Evolutionary conservation across 2,113 vertebrate genomes (phyloP).

Genomic region (Anthoscopus minutus): DNA sequence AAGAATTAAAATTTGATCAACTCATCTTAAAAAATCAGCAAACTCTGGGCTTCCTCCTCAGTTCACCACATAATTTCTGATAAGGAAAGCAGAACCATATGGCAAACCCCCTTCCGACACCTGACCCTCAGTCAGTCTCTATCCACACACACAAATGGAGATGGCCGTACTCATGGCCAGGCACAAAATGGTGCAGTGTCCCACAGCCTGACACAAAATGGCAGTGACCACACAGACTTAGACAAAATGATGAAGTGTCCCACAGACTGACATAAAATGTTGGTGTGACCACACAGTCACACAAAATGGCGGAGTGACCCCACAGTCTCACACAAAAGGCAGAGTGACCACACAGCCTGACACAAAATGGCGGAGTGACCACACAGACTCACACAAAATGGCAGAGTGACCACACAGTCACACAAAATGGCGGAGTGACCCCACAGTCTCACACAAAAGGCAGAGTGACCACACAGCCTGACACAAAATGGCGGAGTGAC

Average conservation of each 20-base stretch:
- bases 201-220: neutral
- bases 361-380: neutral
- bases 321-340: neutral
- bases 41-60: neutral
- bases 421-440: neutral
- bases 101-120: too few relatives aligned
- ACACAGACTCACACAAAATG: neutral
- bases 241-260: neutral
- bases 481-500: neutral
- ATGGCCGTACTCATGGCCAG: accelerated
- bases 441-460: neutral
- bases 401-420: neutral
- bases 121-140: neutral
- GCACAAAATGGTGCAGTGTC: accelerated
- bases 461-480: neutral
- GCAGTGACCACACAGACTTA: accelerated
- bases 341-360: too few relatives aligned
- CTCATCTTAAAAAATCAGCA: neutral
- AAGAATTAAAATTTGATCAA: neutral
- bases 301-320: too few relatives aligned
- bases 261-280: neutral
- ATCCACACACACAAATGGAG: neutral
- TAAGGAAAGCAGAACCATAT: neutral
- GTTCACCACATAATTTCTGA: neutral
- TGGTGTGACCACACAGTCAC: accelerated